Evolutionary conservation across 2,888 invertebrate genomes (phyloP), one percentile per base, ranked within the genome.

Genomic region (Exephanes ischioxanthus): DNA sequence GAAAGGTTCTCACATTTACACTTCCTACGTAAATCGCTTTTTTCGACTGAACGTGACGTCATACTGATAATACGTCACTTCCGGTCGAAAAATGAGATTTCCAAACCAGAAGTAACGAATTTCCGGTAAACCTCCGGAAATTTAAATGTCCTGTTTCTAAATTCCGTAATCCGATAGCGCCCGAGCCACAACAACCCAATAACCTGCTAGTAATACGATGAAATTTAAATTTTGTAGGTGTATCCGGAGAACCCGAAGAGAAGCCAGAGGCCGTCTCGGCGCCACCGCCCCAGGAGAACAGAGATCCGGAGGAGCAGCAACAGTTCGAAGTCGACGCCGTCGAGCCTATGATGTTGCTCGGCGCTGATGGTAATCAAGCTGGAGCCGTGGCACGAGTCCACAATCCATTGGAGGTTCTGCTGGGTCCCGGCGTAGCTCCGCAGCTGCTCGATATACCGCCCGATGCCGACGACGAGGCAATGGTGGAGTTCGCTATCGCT

Each of bases 381-480:
- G 90, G 88, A 3, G 89, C 89, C 3, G 88, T 88, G 22, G 90
- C 89, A 0, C 89, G 94, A 0, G 89, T 85, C 16, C 83, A 89
- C 22, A 94, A 94, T 88, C 93, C 94, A 0, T 90, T 95, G 33
- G 95, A 95, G 89, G 95, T 94, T 6, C 88, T 95, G 5, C 94
- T 94, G 30, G 94, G 94, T 9, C 91, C 94, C 90, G 96, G 94
- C 22, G 96, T 96, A 70, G 96, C 98, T 88, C 97, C 97, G 73
- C 97, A 97, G 0, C 94, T 98, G 37, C 94, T 98, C 7, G 98
- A 98, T 91, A 96, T 99, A 75, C 98, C 98, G 16, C 97, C 98
- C n/a, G 98, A 98, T 94, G 98, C 98, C 0, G 99, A 99, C 92
- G 99, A 99, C 93, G 99, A 99, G 94, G 97, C 99, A 0, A 99